Evolutionary conservation across 2,113 vertebrate species (phyloP), one percentile per base, ranked within the genome.

Genomic region (Camelus bactrianus): DNA sequence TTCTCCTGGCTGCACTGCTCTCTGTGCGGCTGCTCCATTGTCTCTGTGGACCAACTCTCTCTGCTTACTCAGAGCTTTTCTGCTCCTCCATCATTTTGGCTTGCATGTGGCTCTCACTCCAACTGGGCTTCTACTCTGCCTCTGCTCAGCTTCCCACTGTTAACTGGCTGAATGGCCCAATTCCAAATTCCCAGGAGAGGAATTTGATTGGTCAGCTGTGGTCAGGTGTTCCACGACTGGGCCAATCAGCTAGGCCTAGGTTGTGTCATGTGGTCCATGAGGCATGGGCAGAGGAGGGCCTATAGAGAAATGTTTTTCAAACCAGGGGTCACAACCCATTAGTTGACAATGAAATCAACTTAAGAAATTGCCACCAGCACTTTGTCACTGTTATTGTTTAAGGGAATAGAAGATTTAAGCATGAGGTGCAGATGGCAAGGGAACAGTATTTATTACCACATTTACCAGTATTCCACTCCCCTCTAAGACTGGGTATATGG

Each of bases 161-260:
- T 91, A 93, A 94, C 91, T 80, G 69, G 93, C 69, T 87, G 52
- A 94, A 84, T 93, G 95, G 97, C 96, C 97, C 95, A 92, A 94
- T 97, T 97, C 95, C 96, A 92, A 96, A 97, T 80, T 94, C 96
- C 96, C 97, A 97, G 67, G 89, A 94, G 94, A 96, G 65, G 73
- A 73, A 85, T 77, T 6, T 77, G 89, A 97, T 97, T 97, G 96
- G 96, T 50, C 89, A 70, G 20, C 89, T 84, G 64, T 4, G 17
- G 67, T 95, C 95, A 97, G 69, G 83, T 96, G 92, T 10, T 52
- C 75, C 69, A 48, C 0, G 10, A n/a, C 69, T n/a, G 30, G 32
- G 72, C 97, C 97, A 97, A 93, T 97, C 94, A 87, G 52, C 62
- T 86, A 22, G 19, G 50, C 6, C 13, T 4, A 35, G 73, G 38